A percentile compares a stretch with the other conserved stretches of the same genome.
phyloP scores from a whole-genome alignment of 2,888 invertebrate species.

The Tenthredo scrophulariae region DNA sequence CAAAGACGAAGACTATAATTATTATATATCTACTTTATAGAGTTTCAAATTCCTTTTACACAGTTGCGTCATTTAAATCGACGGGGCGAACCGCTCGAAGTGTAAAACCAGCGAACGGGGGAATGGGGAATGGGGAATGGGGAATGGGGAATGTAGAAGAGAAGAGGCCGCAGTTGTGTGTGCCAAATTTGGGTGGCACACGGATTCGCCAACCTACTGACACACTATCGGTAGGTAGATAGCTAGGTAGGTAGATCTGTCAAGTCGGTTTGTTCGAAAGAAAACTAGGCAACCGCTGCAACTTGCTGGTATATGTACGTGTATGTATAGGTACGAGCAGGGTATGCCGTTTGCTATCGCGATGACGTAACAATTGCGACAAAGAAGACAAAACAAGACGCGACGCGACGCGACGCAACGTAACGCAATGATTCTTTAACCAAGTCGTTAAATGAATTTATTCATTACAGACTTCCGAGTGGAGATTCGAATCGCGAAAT shows the following conservation, averaged over 20 bases:
- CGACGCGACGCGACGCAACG: neutral
- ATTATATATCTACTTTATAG: neutral
- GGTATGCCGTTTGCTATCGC: constrained; percentile 19
- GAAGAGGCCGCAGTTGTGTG: constrained; percentile 56
- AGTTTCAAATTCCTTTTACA: constrained; percentile 10
- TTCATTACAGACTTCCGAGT: neutral
- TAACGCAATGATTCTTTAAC: neutral
- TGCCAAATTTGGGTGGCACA: constrained; percentile 71
- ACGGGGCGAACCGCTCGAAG: constrained; percentile 11
- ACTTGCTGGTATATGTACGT: neutral
- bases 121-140: constrained; percentile 8
- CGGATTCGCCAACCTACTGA: constrained; percentile 70
- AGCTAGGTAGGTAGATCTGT: constrained; percentile 25
- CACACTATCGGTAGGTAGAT: constrained; percentile 60
- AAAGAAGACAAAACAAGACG: neutral
- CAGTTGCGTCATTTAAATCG: constrained; percentile 31
- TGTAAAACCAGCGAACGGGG: neutral
- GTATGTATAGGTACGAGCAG: neutral
- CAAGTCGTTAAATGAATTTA: neutral
- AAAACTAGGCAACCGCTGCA: constrained; percentile 58
- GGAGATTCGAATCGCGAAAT: neutral
- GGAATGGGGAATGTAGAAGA: constrained; percentile 28
- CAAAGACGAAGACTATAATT: neutral
- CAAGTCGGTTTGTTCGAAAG: constrained; percentile 59
- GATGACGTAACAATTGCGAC: constrained; percentile 48